Evolutionary conservation across 1,140 invertebrate species (phyloP).

Genomic region (Plutomurus gul): DNA sequence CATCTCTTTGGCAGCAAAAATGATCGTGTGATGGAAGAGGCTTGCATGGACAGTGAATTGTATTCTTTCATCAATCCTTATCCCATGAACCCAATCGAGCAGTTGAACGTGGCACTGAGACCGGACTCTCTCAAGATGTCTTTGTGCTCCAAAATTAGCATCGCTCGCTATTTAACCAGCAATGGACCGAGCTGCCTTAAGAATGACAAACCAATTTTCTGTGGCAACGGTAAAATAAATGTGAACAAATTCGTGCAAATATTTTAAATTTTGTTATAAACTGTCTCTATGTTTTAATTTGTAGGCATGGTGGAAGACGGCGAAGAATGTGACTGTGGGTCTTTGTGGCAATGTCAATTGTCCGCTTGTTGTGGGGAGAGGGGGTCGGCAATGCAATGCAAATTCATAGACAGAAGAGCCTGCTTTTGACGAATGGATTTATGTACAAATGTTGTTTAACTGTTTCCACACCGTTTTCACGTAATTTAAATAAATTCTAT

Average conservation of each 20-base stretch:
- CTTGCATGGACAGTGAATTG: neutral
- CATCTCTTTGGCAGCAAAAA: slow-evolving; percentile 24
- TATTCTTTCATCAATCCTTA: slow-evolving; percentile 31
- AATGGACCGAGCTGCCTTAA: neutral
- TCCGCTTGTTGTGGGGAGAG: slow-evolving; percentile 2
- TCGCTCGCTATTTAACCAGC: slow-evolving; percentile 16
- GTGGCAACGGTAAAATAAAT: slow-evolving; percentile 35
- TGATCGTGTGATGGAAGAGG: neutral
- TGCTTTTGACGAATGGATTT: too few species aligned
- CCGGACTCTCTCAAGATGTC: slow-evolving; percentile 23
- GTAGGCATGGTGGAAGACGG: slow-evolving; percentile 1
- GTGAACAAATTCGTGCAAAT: too few species aligned
- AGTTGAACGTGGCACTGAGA: slow-evolving; percentile 22
- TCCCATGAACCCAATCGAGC: neutral
- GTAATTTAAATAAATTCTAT: too few species aligned
- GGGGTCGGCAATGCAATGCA: neutral
- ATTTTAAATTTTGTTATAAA: too few species aligned
- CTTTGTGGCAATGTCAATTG: neutral
- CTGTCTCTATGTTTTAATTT: too few species aligned
- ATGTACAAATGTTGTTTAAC: too few species aligned
- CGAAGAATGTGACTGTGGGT: slow-evolving; percentile 29
- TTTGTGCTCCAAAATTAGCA: slow-evolving; percentile 6
- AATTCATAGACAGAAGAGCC: too few species aligned
- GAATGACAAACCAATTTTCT: neutral
- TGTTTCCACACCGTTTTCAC: too few species aligned